phyloP scores from a whole-genome alignment of 2,113 vertebrate genomes.

The Engystomops pustulosus region DNA sequence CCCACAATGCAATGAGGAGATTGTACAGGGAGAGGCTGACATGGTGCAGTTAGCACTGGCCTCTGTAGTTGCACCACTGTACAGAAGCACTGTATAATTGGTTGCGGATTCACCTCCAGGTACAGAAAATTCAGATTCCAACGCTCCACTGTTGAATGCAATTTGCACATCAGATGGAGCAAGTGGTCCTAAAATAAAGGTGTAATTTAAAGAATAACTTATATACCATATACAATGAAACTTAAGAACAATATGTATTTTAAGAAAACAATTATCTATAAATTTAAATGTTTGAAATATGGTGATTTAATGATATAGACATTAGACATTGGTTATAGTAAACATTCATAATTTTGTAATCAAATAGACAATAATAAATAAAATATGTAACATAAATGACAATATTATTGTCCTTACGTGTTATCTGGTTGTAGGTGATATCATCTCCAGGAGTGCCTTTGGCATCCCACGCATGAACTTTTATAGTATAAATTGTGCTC shows the following conservation, averaged over 20 bases:
- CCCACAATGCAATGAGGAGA: constrained; percentile 78
- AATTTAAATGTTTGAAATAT: background rate
- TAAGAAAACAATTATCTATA: background rate
- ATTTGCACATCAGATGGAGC: constrained; percentile 71
- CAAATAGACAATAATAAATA: background rate
- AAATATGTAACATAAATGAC: background rate
- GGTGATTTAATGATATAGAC: background rate
- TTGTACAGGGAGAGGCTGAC: constrained; percentile 69
- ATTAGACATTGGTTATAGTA: background rate
- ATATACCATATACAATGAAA: background rate
- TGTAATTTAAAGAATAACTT: background rate
- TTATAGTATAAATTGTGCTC: constrained; percentile 85
- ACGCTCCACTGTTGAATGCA: constrained; percentile 64
- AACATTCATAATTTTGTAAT: too few relatives aligned
- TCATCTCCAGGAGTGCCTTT: constrained; percentile 83
- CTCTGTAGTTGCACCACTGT: constrained; percentile 48
- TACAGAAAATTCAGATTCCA: constrained; percentile 77
- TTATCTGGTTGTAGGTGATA: constrained; percentile 83
- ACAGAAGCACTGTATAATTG: constrained; percentile 71
- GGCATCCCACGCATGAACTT: constrained; percentile 82
- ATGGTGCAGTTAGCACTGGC: constrained; percentile 73
- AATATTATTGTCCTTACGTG: constrained; percentile 77
- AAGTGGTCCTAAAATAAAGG: constrained; percentile 66
- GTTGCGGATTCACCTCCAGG: constrained; percentile 73
- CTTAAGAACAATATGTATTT: background rate